phyloP scores from a whole-genome alignment of 1,140 invertebrate species.

The Apis laboriosa region DNA sequence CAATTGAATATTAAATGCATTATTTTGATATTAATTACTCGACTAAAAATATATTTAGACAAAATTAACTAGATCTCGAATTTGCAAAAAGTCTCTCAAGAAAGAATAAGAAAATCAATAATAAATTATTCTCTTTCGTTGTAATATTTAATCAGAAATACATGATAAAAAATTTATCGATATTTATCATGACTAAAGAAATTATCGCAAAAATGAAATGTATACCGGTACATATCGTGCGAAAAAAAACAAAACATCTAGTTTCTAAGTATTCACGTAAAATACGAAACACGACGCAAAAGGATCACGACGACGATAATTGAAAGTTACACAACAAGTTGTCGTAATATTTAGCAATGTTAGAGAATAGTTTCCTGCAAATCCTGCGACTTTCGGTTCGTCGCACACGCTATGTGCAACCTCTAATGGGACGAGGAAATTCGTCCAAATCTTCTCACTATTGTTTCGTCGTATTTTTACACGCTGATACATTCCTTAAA shows the following conservation, averaged over 20 bases:
- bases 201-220: not conserved
- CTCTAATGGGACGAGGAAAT: conserved; percentile 37
- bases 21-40: not conserved
- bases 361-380: conserved; percentile 48
- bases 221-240: not conserved
- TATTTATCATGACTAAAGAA: not conserved
- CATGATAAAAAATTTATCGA: not conserved
- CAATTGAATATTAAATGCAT: conserved; percentile 17
- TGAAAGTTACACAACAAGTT: conserved; percentile 65
- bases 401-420: not conserved
- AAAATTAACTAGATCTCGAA: not conserved
- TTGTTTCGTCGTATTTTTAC: conserved; percentile 12
- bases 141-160: not conserved
- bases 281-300: conserved; percentile 28
- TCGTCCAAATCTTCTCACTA: conserved; percentile 32
- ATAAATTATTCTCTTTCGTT: not conserved
- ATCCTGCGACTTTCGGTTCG: conserved; percentile 25
- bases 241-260: conserved; percentile 9
- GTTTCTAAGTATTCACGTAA: conserved; percentile 17
- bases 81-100: not conserved
- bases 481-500: conserved; percentile 6
- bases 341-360: conserved; percentile 67
- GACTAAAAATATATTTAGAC: not conserved
- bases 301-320: conserved; percentile 61
- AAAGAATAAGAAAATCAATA: not conserved